Base-by-base conservation (phyloP, 1,140 invertebrate species). In the Drosophila kanapiae region DNA sequence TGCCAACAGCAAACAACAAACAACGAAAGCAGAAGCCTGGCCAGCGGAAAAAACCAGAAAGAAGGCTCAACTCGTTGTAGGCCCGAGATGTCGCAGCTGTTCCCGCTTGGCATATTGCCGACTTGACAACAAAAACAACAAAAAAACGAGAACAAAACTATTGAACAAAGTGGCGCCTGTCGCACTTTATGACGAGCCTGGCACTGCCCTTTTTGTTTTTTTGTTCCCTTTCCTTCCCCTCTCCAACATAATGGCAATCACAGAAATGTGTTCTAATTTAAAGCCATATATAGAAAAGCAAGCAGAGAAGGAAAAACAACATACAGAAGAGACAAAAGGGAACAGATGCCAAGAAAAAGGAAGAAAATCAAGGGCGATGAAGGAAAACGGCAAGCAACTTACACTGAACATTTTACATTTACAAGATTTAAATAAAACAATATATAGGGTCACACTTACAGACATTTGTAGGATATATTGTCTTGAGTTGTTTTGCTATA, bases 251-350 rank as follows among this genome's bases (percentile, higher is more conserved):
- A 90, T 75, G 62, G 78, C 85, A 88, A 88, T 88, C 86, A 81
- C 63, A 85, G 78, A 88, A 90, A 88, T 88, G 84, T 88, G 84
- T 76, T 88, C 85, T 88, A 88, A 88, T 88, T 88, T 88, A 88
- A 88, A 90, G 74, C 74, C 75, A 65, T 78, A 88, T 63, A 76
- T 77, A 83, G 49, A 42, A 69, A 51, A 54, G 48, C 48, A 33
- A 61, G 53, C 69, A 67, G 51, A 35, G 38, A 42, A 42, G 54
- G 16, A 61, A 78, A 51, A 68, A 67, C 35, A 75, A 68, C 64
- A 65, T 61, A 56, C 29, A 40, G 27, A 49, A 59, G 63, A 59
- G 51, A 58, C 59, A 82, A 68, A 56, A 61, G 45, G 65, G 53
- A 88, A 67, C 84, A 84, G 84, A 82, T 88, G 84, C 85, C 84